Evolutionary conservation across 2,888 invertebrate species (phyloP).

Genomic region (Tipula helvola): DNA sequence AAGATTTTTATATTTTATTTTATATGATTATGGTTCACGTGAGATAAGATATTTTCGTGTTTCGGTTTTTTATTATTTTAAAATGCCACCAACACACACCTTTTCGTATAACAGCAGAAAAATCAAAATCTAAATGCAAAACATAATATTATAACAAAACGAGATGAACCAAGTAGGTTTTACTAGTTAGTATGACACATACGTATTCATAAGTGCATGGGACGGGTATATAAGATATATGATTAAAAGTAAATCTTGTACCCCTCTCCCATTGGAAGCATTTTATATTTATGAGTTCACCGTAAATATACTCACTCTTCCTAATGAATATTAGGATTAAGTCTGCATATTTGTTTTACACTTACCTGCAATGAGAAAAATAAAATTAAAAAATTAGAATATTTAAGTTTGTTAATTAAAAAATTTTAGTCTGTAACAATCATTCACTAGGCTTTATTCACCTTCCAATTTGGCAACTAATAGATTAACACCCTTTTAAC

Average conservation of each 20-base stretch:
- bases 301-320: background rate
- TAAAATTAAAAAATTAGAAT: background rate
- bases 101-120: background rate
- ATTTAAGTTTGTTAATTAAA: no score
- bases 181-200: background rate
- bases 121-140: background rate
- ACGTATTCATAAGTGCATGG: background rate
- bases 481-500: background rate
- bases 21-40: background rate
- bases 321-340: background rate
- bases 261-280: no score
- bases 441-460: background rate
- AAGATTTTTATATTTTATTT: background rate
- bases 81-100: background rate
- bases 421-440: no score
- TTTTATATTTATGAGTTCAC: background rate
- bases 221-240: background rate
- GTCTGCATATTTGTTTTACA: background rate
- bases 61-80: background rate
- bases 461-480: background rate
- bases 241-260: background rate
- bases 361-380: background rate
- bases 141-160: background rate
- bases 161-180: background rate
- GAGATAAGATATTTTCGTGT: background rate